Evolutionary conservation across 2,797 vertebrate species (phyloP).

Genomic region (Scyliorhinus canicula): DNA sequence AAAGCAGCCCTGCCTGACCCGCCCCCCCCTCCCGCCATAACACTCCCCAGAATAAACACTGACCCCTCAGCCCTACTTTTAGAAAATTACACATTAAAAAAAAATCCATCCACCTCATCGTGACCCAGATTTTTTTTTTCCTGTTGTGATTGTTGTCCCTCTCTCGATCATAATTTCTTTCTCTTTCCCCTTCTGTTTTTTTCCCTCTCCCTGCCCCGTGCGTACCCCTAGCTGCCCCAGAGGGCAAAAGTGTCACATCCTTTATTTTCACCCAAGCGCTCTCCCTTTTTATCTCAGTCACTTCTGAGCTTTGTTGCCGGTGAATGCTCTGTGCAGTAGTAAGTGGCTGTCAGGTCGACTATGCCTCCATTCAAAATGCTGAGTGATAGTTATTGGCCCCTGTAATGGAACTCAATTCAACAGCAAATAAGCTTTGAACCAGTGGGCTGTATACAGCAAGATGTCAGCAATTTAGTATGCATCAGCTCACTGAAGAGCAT

Average conservation of each 20-base stretch:
- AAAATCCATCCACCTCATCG: constrained; percentile 51
- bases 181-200: constrained; percentile 21
- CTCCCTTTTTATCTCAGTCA: constrained; percentile 52
- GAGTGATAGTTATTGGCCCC: constrained; percentile 56
- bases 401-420: constrained; percentile 65
- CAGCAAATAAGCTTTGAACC: constrained; percentile 57
- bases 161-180: neutral
- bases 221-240: constrained; percentile 53
- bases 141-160: neutral
- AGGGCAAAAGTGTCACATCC: constrained; percentile 56
- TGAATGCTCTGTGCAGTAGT: constrained; percentile 43
- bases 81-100: constrained; percentile 48
- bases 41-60: constrained; percentile 40
- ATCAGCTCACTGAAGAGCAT: constrained; percentile 40
- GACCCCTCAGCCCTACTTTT: constrained; percentile 41
- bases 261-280: constrained; percentile 62
- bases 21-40: constrained; percentile 29
- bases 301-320: constrained; percentile 52
- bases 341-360: constrained; percentile 46
- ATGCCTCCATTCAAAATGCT: constrained; percentile 54
- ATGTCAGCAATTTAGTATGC: constrained; percentile 54
- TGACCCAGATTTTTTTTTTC: constrained; percentile 41
- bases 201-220: neutral
- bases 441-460: constrained; percentile 52
- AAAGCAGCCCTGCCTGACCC: neutral